phyloP scores from a whole-genome alignment of 2,113 vertebrate genomes.

The Poeciliopsis occidentalis region DNA sequence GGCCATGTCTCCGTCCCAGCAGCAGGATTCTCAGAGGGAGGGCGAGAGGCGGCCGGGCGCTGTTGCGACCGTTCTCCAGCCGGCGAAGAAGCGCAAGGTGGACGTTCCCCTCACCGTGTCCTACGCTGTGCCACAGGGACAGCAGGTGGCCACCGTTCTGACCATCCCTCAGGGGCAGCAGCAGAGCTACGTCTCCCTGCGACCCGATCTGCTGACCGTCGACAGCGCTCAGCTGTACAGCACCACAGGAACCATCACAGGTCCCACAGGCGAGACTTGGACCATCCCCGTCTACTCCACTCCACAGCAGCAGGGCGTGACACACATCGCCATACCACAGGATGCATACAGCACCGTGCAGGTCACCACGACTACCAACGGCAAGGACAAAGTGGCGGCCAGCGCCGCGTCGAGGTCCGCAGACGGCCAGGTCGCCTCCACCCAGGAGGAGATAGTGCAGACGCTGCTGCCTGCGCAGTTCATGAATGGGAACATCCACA shows the following conservation, averaged over 20 bases:
- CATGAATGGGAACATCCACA: constrained; percentile 99
- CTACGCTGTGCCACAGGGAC: constrained; percentile 92
- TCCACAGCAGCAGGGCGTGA: constrained; percentile 95
- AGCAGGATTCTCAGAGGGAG: constrained; percentile 90
- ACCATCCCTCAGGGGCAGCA: constrained; percentile 97
- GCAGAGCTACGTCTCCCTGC: constrained; percentile 95
- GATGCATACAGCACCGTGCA: constrained; percentile 96
- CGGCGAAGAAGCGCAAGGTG: constrained; percentile 98
- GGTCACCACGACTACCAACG: constrained; percentile 84
- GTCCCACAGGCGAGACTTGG: constrained; percentile 98
- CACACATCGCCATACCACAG: constrained; percentile 97
- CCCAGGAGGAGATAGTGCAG: constrained; percentile 97
- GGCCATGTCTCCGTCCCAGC: constrained; percentile 88
- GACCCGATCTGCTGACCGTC: constrained; percentile 96
- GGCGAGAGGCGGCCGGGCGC: constrained; percentile 85
- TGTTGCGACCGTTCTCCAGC: constrained; percentile 91
- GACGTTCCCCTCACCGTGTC: constrained; percentile 96
- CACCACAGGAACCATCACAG: constrained; percentile 97
- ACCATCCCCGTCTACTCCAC: constrained; percentile 98
- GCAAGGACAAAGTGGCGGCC: constrained; percentile 82
- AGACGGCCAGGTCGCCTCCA: constrained; percentile 69
- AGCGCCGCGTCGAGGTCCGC: constrained; percentile 47
- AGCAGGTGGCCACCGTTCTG: constrained; percentile 95
- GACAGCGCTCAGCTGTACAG: constrained; percentile 98
- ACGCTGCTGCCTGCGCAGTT: constrained; percentile 98